Base-by-base conservation (phyloP, 1,140 invertebrate species). In the Drosophila saltans region DNA sequence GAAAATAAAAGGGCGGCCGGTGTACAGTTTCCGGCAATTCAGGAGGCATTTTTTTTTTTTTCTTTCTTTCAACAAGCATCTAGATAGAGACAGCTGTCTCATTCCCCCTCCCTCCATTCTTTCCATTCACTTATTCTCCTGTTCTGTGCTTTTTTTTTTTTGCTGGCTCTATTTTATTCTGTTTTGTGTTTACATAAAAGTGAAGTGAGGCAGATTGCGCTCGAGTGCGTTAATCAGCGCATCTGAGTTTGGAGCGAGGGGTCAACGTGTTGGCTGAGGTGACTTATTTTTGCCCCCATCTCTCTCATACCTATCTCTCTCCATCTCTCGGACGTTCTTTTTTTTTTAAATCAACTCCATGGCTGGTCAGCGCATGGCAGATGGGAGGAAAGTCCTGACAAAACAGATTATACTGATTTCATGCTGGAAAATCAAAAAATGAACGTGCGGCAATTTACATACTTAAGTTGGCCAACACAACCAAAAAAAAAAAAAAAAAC, bases 111-210 rank as follows among this genome's bases (percentile, higher is more conserved):
- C 3, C 3, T 1, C 10, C 3, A 24, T 21, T 21, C n/a, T 3
- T 11, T 16, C 16, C 45, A 52, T 52, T 52, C 45, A 52, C 7
- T 52, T 26, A 52, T 52, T 52, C 45, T 52, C 45, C 21, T 48
- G 24, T 24, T 26, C 45, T 52, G 6, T 52, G 8, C 45, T 26
- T 52, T 52, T 52, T 30, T 30, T 30, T 30, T 30, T 16, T 16
- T 16, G 16, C 45, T 52, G 80, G 57, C 69, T 88, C 83, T 89
- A 86, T 80, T 88, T 86, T 89, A 88, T 89, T 89, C 84, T 86
- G 84, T 89, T 88, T 89, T 86, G 83, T 88, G 83, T 89, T 86
- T 86, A 88, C 84, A 86, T 80, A 88, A 86, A 89, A 88, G 84
- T 86, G 83, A 86, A 88, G 84, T 82, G 84, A 84, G 83, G 73